A percentile compares a stretch with the other conserved stretches of the same genome.
Conservation (phyloP, 2,113 vertebrate species). For the Cranoglanis bouderius region DNA sequence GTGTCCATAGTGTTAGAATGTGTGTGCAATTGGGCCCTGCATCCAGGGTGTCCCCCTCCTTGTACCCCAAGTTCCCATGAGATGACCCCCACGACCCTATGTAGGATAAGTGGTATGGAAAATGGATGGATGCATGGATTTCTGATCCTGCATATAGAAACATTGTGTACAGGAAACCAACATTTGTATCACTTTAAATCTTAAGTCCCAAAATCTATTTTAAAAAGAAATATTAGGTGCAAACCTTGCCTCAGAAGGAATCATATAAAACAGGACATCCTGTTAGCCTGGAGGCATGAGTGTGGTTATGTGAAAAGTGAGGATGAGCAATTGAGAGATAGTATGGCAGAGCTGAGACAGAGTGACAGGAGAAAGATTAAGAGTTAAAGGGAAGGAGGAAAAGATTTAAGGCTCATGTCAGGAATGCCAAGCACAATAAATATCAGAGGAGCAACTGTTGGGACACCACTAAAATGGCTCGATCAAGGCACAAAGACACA, state of each 20-base stretch:
- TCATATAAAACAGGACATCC: slow-evolving; percentile 37
- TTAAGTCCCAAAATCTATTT: not conserved
- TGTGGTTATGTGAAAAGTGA: slow-evolving; percentile 29
- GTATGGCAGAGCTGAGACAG: slow-evolving; percentile 35
- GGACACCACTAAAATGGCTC: slow-evolving; percentile 35
- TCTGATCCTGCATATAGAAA: not conserved
- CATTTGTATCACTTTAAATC: not conserved
- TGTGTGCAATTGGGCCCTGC: no score
- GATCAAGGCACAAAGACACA: slow-evolving; percentile 26
- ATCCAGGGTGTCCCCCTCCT: no score
- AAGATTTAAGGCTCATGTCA: slow-evolving; percentile 55
- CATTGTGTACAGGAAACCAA: slow-evolving; percentile 5
- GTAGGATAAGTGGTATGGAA: no score
- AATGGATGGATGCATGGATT: no score
- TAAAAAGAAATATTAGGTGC: slow-evolving; percentile 20
- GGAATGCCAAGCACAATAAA: slow-evolving; percentile 56
- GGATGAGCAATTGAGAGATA: slow-evolving; percentile 41
- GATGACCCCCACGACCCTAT: no score
- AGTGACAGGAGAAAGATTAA: slow-evolving; percentile 53
- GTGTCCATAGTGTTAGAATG: no score
- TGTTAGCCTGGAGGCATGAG: slow-evolving; percentile 43
- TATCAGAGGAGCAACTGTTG: slow-evolving; percentile 41
- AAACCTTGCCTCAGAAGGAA: slow-evolving; percentile 39
- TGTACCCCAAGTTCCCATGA: no score
- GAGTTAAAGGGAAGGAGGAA: slow-evolving; percentile 43